Conservation (phyloP, 1,140 invertebrate species). For the Berghia stephanieae region DNA sequence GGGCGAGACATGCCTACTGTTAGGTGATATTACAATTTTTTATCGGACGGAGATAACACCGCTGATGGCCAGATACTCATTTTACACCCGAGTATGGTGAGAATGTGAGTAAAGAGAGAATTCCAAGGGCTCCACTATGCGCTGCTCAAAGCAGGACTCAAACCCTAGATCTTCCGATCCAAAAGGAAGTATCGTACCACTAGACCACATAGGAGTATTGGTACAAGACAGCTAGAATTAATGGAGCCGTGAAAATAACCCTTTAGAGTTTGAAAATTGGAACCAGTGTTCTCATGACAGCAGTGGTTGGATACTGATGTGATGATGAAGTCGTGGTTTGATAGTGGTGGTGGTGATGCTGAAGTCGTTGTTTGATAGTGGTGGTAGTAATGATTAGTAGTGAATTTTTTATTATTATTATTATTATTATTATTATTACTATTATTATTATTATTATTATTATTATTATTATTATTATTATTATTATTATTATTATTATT, state of each 20-base stretch:
- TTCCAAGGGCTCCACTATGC: no score
- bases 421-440: not conserved
- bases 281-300: not conserved
- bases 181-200: no score
- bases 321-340: no score
- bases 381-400: not conserved
- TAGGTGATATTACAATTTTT: no score
- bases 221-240: not conserved
- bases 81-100: no score
- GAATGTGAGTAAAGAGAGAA: no score
- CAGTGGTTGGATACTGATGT: constrained; percentile 11
- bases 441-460: not conserved
- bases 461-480: not conserved
- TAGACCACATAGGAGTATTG: no score
- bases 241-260: not conserved
- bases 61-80: no score
- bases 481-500: not conserved
- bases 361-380: not conserved
- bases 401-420: not conserved
- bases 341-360: not conserved
- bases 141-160: no score
- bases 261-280: not conserved
- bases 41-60: no score
- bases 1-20: no score
- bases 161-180: no score